Conservation (phyloP, 2,797 vertebrate species). For the Malurus leucopterus region DNA sequence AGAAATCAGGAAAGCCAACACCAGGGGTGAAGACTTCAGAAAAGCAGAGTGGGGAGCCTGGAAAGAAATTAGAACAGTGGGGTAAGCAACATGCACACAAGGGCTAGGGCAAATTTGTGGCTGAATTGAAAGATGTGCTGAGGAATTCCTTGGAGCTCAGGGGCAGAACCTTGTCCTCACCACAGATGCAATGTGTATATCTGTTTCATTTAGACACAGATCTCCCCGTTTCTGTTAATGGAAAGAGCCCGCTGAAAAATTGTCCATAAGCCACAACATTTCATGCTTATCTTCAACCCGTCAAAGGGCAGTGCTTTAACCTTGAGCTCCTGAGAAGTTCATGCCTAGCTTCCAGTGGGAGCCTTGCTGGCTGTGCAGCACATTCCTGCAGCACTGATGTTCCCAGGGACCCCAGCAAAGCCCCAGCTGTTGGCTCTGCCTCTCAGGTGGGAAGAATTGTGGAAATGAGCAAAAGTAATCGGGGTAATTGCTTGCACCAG, state of each 20-base stretch:
- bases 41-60: neutral
- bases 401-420: neutral
- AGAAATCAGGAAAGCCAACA: neutral
- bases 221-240: neutral
- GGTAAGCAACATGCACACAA: neutral
- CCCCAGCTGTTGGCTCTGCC: neutral
- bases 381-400: fast-evolving
- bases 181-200: neutral
- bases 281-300: neutral
- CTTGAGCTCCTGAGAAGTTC: neutral
- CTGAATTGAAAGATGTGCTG: neutral
- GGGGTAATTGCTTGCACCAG: neutral
- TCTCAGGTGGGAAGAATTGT: neutral
- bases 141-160: neutral
- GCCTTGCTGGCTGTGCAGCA: neutral
- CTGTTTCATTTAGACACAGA: neutral
- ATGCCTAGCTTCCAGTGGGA: neutral
- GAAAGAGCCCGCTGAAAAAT: neutral
- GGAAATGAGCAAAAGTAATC: neutral
- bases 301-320: neutral
- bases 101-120: neutral
- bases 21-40: neutral
- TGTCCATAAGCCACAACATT: neutral
- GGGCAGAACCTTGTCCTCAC: neutral
- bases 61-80: neutral